Evolutionary conservation across 2,797 vertebrate species (phyloP), one percentile per base, ranked within the genome.

Genomic region (Pangasius larnaudii): DNA sequence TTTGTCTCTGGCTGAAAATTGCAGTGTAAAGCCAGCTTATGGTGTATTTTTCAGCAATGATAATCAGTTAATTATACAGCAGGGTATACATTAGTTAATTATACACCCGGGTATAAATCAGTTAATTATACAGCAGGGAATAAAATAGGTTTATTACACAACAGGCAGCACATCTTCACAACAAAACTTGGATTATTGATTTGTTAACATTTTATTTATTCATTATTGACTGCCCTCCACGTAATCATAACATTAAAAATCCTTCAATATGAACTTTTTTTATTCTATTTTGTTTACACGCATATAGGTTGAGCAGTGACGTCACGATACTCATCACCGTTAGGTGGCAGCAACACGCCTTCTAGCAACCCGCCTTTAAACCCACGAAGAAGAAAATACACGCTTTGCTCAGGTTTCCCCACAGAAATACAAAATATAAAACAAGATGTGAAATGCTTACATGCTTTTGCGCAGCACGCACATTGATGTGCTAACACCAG

Each of bases 281-380:
- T 2, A 39, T 39, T 2, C 19, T 61, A 5, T 59, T 8, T 10
- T 11, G 14, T 67, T 67, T 67, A 33, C 30, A 14, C n/a, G 30
- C 30, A 18, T 33, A 67, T 18, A 16, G 14, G 33, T 16, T 33
- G 14, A 33, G n/a, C 2, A n/a, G 61, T n/a, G 7, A n/a, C 2
- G 14, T 33, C 33, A 71, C 16, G 33, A 39, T 19, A 39, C 53
- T 80, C 53, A 2, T 2, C 56, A 42, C 79, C 79, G 56, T 8
- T 36, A 61, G 56, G 56, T 61, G 79, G 79, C 79, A 81, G 56
- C 33, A 81, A 53, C n/a, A 33, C 51, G 16, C 19, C 74, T 78
- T 56, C 7, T 33, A 53, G 4, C 49, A 53, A 27, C 19, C 33
- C 19, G 33, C 33, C 13, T 24, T 81, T 8, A 39, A 61, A 81